Conservation (phyloP, 2,888 invertebrate genomes). For the Euclidia mi region DNA sequence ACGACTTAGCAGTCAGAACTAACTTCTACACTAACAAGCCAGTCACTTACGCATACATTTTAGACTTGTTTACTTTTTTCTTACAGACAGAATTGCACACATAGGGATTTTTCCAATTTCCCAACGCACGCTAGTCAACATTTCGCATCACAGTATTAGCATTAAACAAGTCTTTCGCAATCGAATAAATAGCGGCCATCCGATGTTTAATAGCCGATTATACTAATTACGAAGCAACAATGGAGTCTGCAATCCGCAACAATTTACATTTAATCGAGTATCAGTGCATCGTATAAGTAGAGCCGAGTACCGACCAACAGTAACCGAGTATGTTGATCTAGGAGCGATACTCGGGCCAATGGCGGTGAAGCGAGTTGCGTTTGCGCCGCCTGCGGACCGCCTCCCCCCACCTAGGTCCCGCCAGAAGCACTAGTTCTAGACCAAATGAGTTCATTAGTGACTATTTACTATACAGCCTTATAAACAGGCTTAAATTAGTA, state of each 20-base stretch:
- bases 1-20: too few relatives aligned
- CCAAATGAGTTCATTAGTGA: constrained; percentile 23
- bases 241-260: constrained; percentile 51
- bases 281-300: constrained; percentile 43
- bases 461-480: constrained; percentile 1
- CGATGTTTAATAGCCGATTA: constrained; percentile 45
- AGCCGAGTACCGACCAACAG: constrained; percentile 34
- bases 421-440: constrained; percentile 43
- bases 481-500: too few relatives aligned
- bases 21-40: too few relatives aligned
- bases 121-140: constrained; percentile 3
- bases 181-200: constrained; percentile 37
- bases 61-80: too few relatives aligned
- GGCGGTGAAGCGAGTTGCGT: constrained; percentile 54
- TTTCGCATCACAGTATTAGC: constrained; percentile 23
- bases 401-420: constrained; percentile 46
- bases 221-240: constrained; percentile 54
- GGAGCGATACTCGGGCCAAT: constrained; percentile 51
- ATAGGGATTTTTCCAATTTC: neutral
- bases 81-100: neutral
- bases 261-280: constrained; percentile 53
- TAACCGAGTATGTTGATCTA: constrained; percentile 36
- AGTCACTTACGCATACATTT: too few relatives aligned
- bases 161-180: constrained; percentile 47
- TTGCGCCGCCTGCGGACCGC: constrained; percentile 65